phyloP scores from a whole-genome alignment of 2,888 invertebrate species.

The Sphinx pinastri region DNA sequence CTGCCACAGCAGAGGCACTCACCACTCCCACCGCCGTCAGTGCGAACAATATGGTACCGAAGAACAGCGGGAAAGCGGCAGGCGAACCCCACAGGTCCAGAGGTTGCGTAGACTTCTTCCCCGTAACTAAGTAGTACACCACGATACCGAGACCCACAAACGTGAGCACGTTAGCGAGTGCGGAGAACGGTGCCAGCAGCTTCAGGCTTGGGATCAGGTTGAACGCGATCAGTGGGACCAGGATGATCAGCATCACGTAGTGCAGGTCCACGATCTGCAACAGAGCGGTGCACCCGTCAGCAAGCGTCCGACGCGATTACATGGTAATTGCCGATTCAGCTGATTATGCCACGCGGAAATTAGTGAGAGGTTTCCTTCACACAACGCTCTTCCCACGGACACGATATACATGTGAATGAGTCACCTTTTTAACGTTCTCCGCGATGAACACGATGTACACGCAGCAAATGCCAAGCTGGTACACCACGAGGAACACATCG shows the following conservation, averaged over 20 bases:
- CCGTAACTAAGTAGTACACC: conserved; percentile 92
- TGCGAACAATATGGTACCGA: conserved; percentile 96
- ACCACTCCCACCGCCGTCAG: conserved; percentile 93
- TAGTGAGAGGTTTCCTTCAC: too few relatives aligned
- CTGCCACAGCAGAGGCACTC: conserved; percentile 54
- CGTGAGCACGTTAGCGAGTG: conserved; percentile 93
- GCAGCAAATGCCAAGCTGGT: conserved; percentile 98
- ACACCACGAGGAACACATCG: conserved; percentile 89
- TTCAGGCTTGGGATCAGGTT: conserved; percentile 94
- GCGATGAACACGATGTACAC: conserved; percentile 98
- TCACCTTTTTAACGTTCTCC: conserved; percentile 90
- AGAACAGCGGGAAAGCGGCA: conserved; percentile 94
- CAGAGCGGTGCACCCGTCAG: background rate
- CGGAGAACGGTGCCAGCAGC: conserved; percentile 94
- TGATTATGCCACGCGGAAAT: too few relatives aligned
- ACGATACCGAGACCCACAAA: conserved; percentile 93
- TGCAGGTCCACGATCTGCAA: conserved; percentile 66
- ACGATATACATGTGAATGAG: background rate
- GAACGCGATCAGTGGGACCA: conserved; percentile 90
- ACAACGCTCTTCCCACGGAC: too few relatives aligned
- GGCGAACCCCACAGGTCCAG: conserved; percentile 87
- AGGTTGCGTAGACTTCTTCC: conserved; percentile 84
- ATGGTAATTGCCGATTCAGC: too few relatives aligned
- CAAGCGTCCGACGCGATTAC: too few relatives aligned
- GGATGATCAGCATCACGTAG: conserved; percentile 83